Evolutionary conservation across 64 coral and sea anemone species (phyloP).

Genomic region (Trachythela sp.): DNA sequence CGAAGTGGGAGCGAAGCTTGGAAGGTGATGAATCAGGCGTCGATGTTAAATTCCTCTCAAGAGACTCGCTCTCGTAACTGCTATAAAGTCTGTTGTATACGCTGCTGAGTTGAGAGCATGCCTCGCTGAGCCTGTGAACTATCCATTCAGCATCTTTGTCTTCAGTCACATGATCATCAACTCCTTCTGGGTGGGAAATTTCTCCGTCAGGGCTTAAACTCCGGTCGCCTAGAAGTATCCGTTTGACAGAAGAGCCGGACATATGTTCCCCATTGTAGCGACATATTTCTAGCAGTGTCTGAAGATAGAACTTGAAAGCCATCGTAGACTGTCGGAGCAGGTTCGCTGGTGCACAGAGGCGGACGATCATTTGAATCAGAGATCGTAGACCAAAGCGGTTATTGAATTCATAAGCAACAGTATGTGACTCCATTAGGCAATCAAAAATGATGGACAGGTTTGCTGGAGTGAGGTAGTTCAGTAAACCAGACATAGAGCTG

Average conservation of each 20-base stretch:
- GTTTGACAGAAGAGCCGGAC: constrained; percentile 85
- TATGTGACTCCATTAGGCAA: constrained; percentile 96
- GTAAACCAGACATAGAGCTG: constrained; percentile 51
- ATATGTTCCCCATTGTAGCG: constrained; percentile 93
- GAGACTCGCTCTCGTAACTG: constrained; percentile 65
- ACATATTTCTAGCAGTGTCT: constrained; percentile 96
- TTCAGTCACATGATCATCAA: constrained; percentile 78
- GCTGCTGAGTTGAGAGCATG: constrained; percentile 86
- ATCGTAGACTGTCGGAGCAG: constrained; percentile 94
- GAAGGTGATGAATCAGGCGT: constrained; percentile 68
- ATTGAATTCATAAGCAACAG: constrained; percentile 93
- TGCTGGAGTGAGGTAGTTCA: constrained; percentile 80
- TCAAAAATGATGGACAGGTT: constrained; percentile 96
- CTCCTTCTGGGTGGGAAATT: constrained; percentile 36
- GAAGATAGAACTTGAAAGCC: constrained; percentile 85
- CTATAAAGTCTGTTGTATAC: constrained; percentile 82
- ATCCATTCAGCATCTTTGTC: constrained; percentile 92
- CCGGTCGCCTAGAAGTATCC: constrained; percentile 87
- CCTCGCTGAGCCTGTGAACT: constrained; percentile 80
- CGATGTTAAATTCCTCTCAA: constrained; percentile 36
- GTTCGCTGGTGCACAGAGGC: constrained; percentile 78
- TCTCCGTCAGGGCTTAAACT: constrained; percentile 63
- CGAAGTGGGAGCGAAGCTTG: constrained; percentile 30
- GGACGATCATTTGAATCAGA: constrained; percentile 84
- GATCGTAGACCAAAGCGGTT: constrained; percentile 77